Conservation (phyloP, 2,888 invertebrate genomes). For the Drosophila yooni region DNA sequence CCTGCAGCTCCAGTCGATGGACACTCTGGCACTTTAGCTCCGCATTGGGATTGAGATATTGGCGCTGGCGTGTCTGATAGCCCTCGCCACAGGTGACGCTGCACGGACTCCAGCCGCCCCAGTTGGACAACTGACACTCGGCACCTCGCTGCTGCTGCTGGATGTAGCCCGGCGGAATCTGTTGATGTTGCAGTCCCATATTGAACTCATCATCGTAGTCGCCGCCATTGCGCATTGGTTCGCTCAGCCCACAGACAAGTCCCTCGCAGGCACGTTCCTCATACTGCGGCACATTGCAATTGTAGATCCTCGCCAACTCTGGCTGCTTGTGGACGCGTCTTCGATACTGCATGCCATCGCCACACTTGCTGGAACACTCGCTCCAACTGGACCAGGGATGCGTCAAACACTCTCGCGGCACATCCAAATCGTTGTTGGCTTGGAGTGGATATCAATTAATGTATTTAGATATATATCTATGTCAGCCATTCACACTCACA, state of each 20-base stretch:
- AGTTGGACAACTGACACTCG: conserved; percentile 89
- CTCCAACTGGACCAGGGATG: conserved; percentile 86
- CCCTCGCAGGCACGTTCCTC: conserved; percentile 84
- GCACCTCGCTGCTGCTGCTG: conserved; percentile 73
- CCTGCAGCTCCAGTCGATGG: conserved; percentile 41
- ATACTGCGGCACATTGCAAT: conserved; percentile 72
- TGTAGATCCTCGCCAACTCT: conserved; percentile 75
- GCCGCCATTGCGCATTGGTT: conserved; percentile 33
- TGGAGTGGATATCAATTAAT: background rate
- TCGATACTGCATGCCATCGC: conserved; percentile 83
- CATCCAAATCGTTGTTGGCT: conserved; percentile 82
- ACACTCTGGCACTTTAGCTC: conserved; percentile 86
- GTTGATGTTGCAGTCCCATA: conserved; percentile 1
- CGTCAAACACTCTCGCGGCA: conserved; percentile 83
- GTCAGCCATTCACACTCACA: conserved; percentile 58
- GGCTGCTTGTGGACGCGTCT: conserved; percentile 83
- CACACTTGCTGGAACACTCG: conserved; percentile 86
- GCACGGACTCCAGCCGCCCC: conserved; percentile 92
- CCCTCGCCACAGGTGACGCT: conserved; percentile 90
- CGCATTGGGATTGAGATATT: conserved; percentile 87
- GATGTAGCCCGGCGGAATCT: background rate
- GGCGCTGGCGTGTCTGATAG: conserved; percentile 88
- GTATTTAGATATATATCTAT: too few relatives aligned
- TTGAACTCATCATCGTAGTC: conserved; percentile 54
- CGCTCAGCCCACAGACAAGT: conserved; percentile 69